A percentile compares a stretch with the other conserved stretches of the same genome.
Evolutionary conservation across 2,797 vertebrate genomes (phyloP).

Genomic region (Sebastes itinus): DNA sequence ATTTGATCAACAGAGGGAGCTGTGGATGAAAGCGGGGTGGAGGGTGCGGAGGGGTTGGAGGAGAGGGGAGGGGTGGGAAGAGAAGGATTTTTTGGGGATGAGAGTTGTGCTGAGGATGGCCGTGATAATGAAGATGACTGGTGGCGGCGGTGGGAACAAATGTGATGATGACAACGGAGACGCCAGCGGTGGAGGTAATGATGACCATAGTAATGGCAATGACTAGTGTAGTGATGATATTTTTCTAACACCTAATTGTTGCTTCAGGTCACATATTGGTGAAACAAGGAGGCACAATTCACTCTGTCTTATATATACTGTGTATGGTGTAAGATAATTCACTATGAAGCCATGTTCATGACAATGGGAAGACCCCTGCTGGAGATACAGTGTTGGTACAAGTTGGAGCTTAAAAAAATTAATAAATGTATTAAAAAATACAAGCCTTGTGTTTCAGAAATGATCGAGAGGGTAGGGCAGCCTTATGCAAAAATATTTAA

Average conservation of each 20-base stretch:
- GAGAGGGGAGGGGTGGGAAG: slow-evolving; percentile 12
- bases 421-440: neutral
- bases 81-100: slow-evolving; percentile 65
- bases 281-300: slow-evolving; percentile 15
- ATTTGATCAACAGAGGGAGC: slow-evolving; percentile 81
- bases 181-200: slow-evolving; percentile 8
- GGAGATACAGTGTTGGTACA: slow-evolving; percentile 69
- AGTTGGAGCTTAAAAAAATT: slow-evolving; percentile 5
- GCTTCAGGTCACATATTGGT: slow-evolving; percentile 26
- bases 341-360: slow-evolving; percentile 47
- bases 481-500: neutral
- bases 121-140: slow-evolving; percentile 62
- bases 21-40: slow-evolving; percentile 70
- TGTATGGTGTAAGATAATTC: slow-evolving; percentile 26
- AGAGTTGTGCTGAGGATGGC: slow-evolving; percentile 64
- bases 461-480: neutral
- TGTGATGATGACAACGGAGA: slow-evolving; percentile 22
- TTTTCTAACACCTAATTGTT: neutral
- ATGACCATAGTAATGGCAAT: neutral
- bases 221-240: neutral
- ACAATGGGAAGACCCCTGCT: slow-evolving; percentile 82
- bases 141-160: slow-evolving; percentile 25
- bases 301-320: neutral
- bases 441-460: neutral
- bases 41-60: neutral